Evolutionary conservation across 1,140 invertebrate genomes (phyloP), one percentile per base, ranked within the genome.

Genomic region (Microplitis demolitor): DNA sequence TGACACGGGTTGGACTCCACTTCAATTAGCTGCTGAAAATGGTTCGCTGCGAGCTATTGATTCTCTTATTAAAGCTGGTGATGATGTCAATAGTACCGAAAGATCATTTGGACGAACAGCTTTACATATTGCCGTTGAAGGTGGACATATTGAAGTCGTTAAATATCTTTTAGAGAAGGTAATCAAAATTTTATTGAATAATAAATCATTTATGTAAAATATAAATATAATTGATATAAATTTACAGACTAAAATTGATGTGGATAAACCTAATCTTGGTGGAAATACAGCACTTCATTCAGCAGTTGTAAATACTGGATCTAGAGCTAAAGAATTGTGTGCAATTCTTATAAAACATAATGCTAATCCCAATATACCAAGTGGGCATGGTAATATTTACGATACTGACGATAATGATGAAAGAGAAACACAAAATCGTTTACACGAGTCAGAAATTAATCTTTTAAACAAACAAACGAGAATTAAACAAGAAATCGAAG

Each of bases 91-190:
- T 76, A 78, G 82, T 14, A 78, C 79, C 0, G 88, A 90, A 62
- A 80, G 77, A 71, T 88, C 85, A 14, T 88, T 87, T 69, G 90
- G 90, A n/a, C 87, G 88, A 56, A 90, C 89, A 61, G 88, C 86
- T 0, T 80, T 91, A 4, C 88, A 91, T 73, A 86, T 91, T 74
- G 90, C 90, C 2, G 86, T 91, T 1, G 86, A 88, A 76, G 81
- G 84, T 39, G 78, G 85, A 11, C 80, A 85, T 58, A 76, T 80
- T 0, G 83, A 89, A 4, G 82, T 90, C 6, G 82, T 90, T n/a
- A 78, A 85, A 39, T 88, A 85, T 69, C 82, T 91, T 53, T 73
- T 91, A 24, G 80, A 85, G 73, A 71, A 83, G 71, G 85, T 84
- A 71, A 63, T 68, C 13, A 60, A 58, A 72, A 69, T 45, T 39